Base-by-base conservation (phyloP, 2,888 invertebrate species). In the Rhaphigaster nebulosa region DNA sequence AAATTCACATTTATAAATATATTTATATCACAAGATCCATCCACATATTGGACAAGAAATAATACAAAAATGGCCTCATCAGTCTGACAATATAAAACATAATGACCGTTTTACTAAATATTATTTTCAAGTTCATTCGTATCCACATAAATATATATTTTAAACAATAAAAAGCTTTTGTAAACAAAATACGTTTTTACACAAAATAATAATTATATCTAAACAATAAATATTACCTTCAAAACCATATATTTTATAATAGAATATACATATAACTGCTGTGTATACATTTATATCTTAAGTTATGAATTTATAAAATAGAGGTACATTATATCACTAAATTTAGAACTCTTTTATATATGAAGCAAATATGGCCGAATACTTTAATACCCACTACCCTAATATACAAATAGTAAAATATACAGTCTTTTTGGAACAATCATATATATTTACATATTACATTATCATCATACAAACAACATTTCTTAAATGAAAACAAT, bases 1-100 rank as follows among this genome's bases (percentile, higher is more conserved):
- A 84, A 84, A 18, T 45, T 41, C 10, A 84, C 84, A 3, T 84
- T 84, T 20, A 45, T 84, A 84, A 45, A 45, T 84, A 84, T 50
- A 84, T 84, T 76, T 84, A 84, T 84, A 84, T 84, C 84, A 84
- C 84, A 84, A 84, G 70, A 84, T 45, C 26, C 41, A 84, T 45
- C 41, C 45, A 84, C 45, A 15, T 45, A 50, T 84, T 45, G 84
- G 41, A 84, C 45, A 50, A n/a, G 45, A 84, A 84, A 84, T 45
- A 50, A n/a, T n/a, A n/a, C 45, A 84, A 84, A 76, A n/a, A 84
- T 84, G 84, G 84, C 84, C 84, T 84, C 4, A 45, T 84, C 84
- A 84, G 84, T 84, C 84, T 50, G 45, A 84, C 50, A 84, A n/a
- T 45, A 26, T 23, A 41, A 80, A 45, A 84, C 26, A 45, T 45